These are phyloP conservation scores for Temnothorax ravouxi DNA, from an alignment of 2,888 invertebrate genomes.

Conservation along the genomic window DNA sequence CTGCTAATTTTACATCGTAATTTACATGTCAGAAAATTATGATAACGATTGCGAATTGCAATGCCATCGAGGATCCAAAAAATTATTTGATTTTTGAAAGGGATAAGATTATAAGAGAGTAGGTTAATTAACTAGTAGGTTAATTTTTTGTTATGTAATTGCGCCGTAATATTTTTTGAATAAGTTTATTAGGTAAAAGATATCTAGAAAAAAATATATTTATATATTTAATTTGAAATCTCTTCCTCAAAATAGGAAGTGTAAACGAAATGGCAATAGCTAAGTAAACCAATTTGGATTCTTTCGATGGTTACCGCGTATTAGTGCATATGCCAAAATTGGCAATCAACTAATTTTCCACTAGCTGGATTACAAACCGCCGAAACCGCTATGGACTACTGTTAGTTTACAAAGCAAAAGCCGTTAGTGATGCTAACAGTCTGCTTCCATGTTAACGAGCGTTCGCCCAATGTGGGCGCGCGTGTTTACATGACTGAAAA, in stretches of 20 bases:
- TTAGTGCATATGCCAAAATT: conserved; percentile 36
- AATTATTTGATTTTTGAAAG: not conserved
- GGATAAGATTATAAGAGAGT: not conserved
- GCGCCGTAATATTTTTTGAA: not conserved
- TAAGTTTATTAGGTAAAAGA: not conserved
- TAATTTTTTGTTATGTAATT: not conserved
- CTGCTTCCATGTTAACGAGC: conserved; percentile 19
- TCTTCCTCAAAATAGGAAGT: not conserved
- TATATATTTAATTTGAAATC: not conserved
- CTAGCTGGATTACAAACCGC: conserved; percentile 65
- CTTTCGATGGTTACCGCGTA: not conserved
- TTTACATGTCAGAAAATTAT: not conserved
- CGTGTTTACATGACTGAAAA: conserved; percentile 27
- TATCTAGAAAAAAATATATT: not conserved
- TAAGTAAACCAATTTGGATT: conserved; percentile 16
- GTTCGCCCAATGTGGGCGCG: not conserved
- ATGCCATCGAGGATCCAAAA: not conserved
- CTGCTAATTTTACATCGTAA: not conserved
- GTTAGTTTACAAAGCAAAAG: conserved; percentile 52
- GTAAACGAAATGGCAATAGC: not conserved
- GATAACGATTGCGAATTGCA: not conserved
- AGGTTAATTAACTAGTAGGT: not conserved
- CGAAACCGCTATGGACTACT: conserved; percentile 63
- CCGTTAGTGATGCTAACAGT: conserved; percentile 33
- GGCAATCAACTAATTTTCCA: conserved; percentile 70